phyloP scores from a whole-genome alignment of 2,888 invertebrate genomes.

The Holacanthella duospinosa region DNA sequence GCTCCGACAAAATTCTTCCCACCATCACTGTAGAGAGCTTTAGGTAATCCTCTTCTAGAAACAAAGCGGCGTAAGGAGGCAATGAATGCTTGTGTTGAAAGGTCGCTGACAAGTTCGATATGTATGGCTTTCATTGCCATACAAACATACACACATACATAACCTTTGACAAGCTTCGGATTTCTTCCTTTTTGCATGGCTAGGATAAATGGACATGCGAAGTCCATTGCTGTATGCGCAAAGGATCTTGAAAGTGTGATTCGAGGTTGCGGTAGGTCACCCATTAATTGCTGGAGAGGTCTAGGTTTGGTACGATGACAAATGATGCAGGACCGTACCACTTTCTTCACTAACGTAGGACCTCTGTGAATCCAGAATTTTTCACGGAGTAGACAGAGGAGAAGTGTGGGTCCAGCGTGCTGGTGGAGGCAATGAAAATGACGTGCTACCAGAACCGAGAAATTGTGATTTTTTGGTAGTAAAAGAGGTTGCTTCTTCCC shows the following conservation, averaged over 20 bases:
- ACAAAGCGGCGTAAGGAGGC: slow-evolving; percentile 8
- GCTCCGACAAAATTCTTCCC: slow-evolving; percentile 24
- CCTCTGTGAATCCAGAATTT: slow-evolving; percentile 12
- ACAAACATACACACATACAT: slow-evolving; percentile 38
- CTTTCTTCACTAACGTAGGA: not conserved
- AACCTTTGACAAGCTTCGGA: slow-evolving; percentile 26
- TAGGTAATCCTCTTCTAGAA: slow-evolving; percentile 10
- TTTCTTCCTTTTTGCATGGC: slow-evolving; percentile 22
- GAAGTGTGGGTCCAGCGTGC: slow-evolving; percentile 14
- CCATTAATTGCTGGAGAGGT: slow-evolving; percentile 35
- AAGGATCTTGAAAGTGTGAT: slow-evolving; percentile 35
- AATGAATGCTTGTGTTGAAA: slow-evolving; percentile 11
- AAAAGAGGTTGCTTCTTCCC: slow-evolving; percentile 23
- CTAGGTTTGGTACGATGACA: slow-evolving; percentile 16
- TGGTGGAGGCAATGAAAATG: slow-evolving; percentile 9
- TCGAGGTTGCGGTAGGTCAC: slow-evolving; percentile 34
- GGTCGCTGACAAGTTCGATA: slow-evolving; percentile 9
- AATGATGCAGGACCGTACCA: slow-evolving; percentile 15
- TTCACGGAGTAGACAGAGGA: slow-evolving; percentile 2
- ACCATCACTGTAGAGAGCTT: slow-evolving; percentile 17
- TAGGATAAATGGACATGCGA: slow-evolving; percentile 21
- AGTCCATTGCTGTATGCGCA: slow-evolving; percentile 25
- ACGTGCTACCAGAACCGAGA: slow-evolving; percentile 14
- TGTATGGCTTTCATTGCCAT: slow-evolving; percentile 38
- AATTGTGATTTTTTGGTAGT: slow-evolving; percentile 9